Base-by-base conservation (phyloP, 2,797 vertebrate species). In the Lindbergichthys nudifrons region DNA sequence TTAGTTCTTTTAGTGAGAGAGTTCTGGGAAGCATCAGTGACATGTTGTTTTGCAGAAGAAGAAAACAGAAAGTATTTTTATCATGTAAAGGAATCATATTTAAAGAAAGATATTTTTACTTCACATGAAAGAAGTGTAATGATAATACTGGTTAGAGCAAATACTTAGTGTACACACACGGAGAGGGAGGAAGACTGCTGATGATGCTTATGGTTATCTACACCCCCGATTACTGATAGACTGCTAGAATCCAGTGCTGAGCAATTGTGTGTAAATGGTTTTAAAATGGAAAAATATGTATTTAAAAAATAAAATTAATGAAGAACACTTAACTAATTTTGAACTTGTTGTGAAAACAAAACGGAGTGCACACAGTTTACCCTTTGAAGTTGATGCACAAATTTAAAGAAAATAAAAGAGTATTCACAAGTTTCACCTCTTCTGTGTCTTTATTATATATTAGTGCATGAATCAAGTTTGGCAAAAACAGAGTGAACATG, bases 61-160 rank as follows among this genome's bases (percentile, higher is more conserved):
- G 36, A 65, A 72, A 79, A 79, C 81, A 74, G 85, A 94, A 95
- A 96, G 95, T 98, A 98, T 98, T 98, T 99, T 99, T 98, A 97
- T 97, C 96, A 94, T 95, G 95, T 96, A 96, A 96, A 96, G 94
- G 94, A 96, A 95, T 96, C 96, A 95, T 96, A 96, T 93, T 93
- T 92, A 97, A 96, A 97, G 94, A 97, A 95, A 96, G 95, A 95
- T 99, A 98, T 98, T 99, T 99, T 99, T 96, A 97, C 96, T 95
- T 96, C 95, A 95, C 94, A 90, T 95, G 93, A 95, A 95, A 95
- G 66, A 95, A 94, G 57, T 87, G 36, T 73, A 79, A 83, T 26
- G 23, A 78, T 75, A 75, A 77, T 66, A 73, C 47, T 70, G 80
- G 80, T 81, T 80, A 83, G 70, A 90, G 70, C 30, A 66, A 82